Percentiles rank a stretch among this genome's conserved stretches.
Evolutionary conservation across 2,797 vertebrate genomes (phyloP).

Genomic region (Morelia viridis): DNA sequence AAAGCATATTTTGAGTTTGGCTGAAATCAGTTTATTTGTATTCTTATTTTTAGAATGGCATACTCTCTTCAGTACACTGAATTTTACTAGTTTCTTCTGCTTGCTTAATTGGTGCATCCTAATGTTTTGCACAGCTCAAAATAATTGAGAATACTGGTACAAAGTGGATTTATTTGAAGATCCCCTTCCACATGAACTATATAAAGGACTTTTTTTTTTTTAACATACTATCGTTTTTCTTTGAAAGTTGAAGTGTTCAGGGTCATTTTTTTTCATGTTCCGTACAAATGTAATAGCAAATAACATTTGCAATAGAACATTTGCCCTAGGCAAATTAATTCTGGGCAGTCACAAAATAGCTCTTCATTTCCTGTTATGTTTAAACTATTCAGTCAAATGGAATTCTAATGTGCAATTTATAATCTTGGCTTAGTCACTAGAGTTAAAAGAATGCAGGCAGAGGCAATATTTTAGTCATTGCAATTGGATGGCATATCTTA

Average conservation of each 20-base stretch:
- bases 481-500: not conserved
- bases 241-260: not conserved
- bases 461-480: not conserved
- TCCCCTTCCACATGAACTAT: not conserved
- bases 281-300: not conserved
- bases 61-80: slow-evolving; percentile 40
- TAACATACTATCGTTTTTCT: not conserved
- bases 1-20: slow-evolving; percentile 31
- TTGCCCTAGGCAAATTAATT: not conserved
- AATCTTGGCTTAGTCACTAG: not conserved
- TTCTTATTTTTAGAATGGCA: slow-evolving; percentile 24
- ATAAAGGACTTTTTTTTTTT: not conserved
- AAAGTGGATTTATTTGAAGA: slow-evolving; percentile 37
- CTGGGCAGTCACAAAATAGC: not conserved
- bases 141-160: slow-evolving; percentile 26
- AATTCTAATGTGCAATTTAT: slow-evolving; percentile 9
- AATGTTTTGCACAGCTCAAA: slow-evolving; percentile 29
- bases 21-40: slow-evolving; percentile 39
- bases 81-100: slow-evolving; percentile 35
- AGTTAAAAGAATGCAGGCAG: not conserved
- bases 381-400: not conserved
- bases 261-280: not conserved
- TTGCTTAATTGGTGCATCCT: slow-evolving; percentile 36
- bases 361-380: slow-evolving; percentile 29
- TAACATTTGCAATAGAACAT: slow-evolving; percentile 11